Percentiles rank a stretch among this genome's conserved stretches.
These are phyloP conservation scores for Toxonevra muliebris DNA, from an alignment of 2,888 invertebrate genomes.

Conservation along the genomic window DNA sequence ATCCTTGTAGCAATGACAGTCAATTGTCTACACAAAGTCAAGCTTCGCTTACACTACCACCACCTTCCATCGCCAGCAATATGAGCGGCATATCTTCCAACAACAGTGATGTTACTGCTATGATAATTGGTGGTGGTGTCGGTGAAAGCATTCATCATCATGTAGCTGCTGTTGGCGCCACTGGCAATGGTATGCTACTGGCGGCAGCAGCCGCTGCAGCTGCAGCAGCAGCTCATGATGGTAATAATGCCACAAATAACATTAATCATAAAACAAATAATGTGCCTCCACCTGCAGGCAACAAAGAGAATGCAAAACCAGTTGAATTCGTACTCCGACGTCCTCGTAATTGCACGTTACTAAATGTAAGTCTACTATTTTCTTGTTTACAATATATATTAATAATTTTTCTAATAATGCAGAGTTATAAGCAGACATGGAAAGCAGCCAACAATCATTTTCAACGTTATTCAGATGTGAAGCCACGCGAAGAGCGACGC, in stretches of 20 bases:
- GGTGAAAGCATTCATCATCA: slow-evolving; percentile 29
- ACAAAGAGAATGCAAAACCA: slow-evolving; percentile 63
- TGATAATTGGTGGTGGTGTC: slow-evolving; percentile 26
- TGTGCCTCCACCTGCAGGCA: slow-evolving; percentile 28
- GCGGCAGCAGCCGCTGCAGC: slow-evolving; percentile 18
- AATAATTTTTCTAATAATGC: slow-evolving; percentile 55
- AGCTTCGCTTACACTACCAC: slow-evolving; percentile 55
- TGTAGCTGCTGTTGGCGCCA: not conserved
- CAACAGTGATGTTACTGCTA: slow-evolving; percentile 11
- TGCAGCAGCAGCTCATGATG: slow-evolving; percentile 5
- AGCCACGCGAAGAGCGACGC: slow-evolving; percentile 85
- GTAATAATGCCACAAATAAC: slow-evolving; percentile 36
- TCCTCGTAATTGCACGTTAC: slow-evolving; percentile 59
- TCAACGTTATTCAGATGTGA: slow-evolving; percentile 81
- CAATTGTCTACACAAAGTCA: slow-evolving; percentile 61
- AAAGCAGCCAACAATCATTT: slow-evolving; percentile 81
- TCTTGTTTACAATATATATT: not conserved
- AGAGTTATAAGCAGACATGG: slow-evolving; percentile 75
- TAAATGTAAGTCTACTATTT: slow-evolving; percentile 53
- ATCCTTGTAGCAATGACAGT: slow-evolving; percentile 57
- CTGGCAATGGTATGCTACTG: slow-evolving; percentile 20
- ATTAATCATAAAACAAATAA: slow-evolving; percentile 46
- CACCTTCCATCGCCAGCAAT: slow-evolving; percentile 43
- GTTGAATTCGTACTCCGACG: slow-evolving; percentile 62
- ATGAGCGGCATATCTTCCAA: not conserved